phyloP scores from a whole-genome alignment of 2,113 vertebrate genomes.

The Andinoacara biseriatus region DNA sequence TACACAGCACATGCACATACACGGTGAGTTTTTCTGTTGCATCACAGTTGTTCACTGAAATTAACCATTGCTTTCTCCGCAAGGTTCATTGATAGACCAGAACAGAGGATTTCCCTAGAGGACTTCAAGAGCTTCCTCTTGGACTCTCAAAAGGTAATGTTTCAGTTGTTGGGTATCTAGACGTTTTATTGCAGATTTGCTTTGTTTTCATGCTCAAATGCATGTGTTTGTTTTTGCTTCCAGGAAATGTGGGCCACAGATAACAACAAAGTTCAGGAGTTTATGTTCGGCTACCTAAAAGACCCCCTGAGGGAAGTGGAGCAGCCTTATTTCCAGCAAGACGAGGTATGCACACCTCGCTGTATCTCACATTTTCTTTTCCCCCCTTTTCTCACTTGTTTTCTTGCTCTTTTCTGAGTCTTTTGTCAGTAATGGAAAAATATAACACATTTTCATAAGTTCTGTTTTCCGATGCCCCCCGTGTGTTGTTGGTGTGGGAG shows the following conservation, averaged over 20 bases:
- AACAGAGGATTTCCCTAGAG: slow-evolving; percentile 86
- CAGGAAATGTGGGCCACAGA: slow-evolving; percentile 95
- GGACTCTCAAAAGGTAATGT: slow-evolving; percentile 89
- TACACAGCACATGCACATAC: neutral
- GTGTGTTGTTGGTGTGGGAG: slow-evolving; percentile 16
- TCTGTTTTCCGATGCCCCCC: slow-evolving; percentile 31
- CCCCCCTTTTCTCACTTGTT: neutral
- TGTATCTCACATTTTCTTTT: neutral
- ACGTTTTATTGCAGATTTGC: neutral
- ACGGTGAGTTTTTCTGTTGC: neutral
- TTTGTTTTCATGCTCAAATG: neutral
- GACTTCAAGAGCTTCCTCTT: slow-evolving; percentile 92
- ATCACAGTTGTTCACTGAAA: neutral
- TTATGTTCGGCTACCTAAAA: slow-evolving; percentile 93
- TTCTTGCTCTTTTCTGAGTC: neutral
- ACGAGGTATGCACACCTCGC: slow-evolving; percentile 82
- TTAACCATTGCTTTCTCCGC: slow-evolving; percentile 16
- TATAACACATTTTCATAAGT: neutral
- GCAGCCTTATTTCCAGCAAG: slow-evolving; percentile 91
- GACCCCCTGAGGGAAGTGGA: slow-evolving; percentile 97
- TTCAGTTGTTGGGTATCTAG: neutral
- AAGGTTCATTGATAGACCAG: slow-evolving; percentile 87
- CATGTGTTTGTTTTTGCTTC: slow-evolving; percentile 23
- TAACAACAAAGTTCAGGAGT: slow-evolving; percentile 89
- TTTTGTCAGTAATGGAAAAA: slow-evolving; percentile 20